Base-by-base conservation (phyloP, 2,113 vertebrate genomes). In the Pseudopodoces humilis region DNA sequence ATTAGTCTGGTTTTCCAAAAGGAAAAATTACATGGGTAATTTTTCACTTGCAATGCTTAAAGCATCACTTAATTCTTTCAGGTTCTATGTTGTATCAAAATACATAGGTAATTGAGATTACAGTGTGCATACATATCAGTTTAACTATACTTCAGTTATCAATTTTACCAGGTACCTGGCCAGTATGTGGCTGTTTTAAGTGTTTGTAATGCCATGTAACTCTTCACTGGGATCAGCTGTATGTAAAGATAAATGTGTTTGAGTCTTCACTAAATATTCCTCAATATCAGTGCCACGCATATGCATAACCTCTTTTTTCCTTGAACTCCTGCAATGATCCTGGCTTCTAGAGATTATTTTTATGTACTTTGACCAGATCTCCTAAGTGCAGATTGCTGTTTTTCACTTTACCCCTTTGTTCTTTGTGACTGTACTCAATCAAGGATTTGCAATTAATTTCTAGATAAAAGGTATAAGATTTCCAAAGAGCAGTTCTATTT, bases 61-160 rank as follows among this genome's bases (percentile, higher is more conserved):
- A 82, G 31, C 65, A 82, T 77, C 37, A 20, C 64, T 94, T 87
- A 84, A 53, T 93, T 95, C 20, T 62, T 89, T 92, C n/a, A 67
- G 49, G 23, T 67, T 78, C 49, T 64, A 5, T 60, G 56, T 75
- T 75, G 71, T 41, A 80, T 67, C 59, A 90, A 79, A 93, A 87
- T 81, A 50, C 17, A 17, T 16, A 81, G 64, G 28, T 46, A 56
- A 60, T 31, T 24, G 24, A 74, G 47, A 49, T 86, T 80, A 35
- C 53, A 23, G 14, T 21, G 33, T 47, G 56, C 49, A 62, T 60
- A 27, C 44, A 3, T 47, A 60, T 13, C 78, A 50, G 31, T 63
- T 92, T 90, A 88, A 43, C 22, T 69, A 20, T 49, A 58, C 31
- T 81, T 94, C 28, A 37, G 25, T 86, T 50, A 80, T 5, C 31